Base-by-base conservation (phyloP, 2,797 vertebrate genomes). In the Etheostoma nigrum region DNA sequence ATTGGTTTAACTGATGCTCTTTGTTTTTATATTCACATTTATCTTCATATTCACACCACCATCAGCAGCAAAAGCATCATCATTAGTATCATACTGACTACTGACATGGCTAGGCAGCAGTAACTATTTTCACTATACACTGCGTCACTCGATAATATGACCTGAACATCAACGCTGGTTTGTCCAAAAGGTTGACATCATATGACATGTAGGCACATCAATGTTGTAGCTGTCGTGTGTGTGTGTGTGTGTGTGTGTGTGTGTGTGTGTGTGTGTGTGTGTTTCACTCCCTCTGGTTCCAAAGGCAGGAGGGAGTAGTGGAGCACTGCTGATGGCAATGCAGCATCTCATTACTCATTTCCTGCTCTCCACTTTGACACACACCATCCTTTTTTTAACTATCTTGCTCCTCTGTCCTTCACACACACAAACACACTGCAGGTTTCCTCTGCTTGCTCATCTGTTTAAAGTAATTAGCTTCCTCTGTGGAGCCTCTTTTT, bases 311-410 rank as follows among this genome's bases (percentile, higher is more conserved):
- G 67, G 58, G 58, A 19, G 51, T 44, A 65, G 53, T 21, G 57
- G 15, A 81, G 57, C 54, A 49, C 57, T 71, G 81, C 57, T 71
- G 81, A 86, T 81, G 63, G 70, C 67, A 42, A 70, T 25, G 45
- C 82, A 75, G 68, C 69, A 66, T 83, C 68, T 72, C 80, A 83
- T 89, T 84, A 85, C 63, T 87, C 81, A 85, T 77, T 77, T 75
- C 62, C 57, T 69, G 12, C 62, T 54, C 45, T 76, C 30, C 25
- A 70, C 49, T 73, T 62, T 81, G 18, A 74, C 79, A 72, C 74
- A 60, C 49, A 81, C 23, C 55, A 45, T 80, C 36, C 19, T 14
- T 86, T 14, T 86, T 83, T 55, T 48, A 52, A 52, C 51, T 36
- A 18, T 66, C 21, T 33, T n/a, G 12, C 16, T 33, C 44, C 58